Conservation (phyloP, 2,113 vertebrate species). For the Amazona vittata region DNA sequence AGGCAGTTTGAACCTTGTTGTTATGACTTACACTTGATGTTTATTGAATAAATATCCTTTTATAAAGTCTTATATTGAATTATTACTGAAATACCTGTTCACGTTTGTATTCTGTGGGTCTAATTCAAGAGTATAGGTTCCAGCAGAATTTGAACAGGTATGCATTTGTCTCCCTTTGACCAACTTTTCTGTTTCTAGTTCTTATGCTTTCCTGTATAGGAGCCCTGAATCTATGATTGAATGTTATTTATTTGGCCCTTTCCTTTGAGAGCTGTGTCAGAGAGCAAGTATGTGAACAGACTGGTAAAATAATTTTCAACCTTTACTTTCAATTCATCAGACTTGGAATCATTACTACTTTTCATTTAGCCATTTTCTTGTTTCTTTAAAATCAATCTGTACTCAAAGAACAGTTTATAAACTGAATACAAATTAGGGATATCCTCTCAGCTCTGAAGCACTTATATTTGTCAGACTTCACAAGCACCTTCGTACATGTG, state of each 20-base stretch:
- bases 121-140: slow-evolving; percentile 37
- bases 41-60: slow-evolving; percentile 19
- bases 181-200: slow-evolving; percentile 2
- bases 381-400: slow-evolving; percentile 14
- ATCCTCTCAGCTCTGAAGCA: background rate
- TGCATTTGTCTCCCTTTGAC: background rate
- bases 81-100: slow-evolving; percentile 18
- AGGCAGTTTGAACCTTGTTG: background rate
- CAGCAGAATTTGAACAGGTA: slow-evolving; percentile 13
- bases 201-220: background rate
- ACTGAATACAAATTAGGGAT: background rate
- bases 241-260: slow-evolving; percentile 34
- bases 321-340: background rate
- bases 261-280: slow-evolving; percentile 39
- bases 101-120: slow-evolving; percentile 1
- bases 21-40: background rate
- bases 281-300: slow-evolving; percentile 24
- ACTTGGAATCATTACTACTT: background rate
- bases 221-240: background rate
- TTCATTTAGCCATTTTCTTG: background rate
- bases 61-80: background rate
- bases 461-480: background rate
- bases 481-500: background rate
- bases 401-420: background rate
- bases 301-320: slow-evolving; percentile 10